A percentile compares a stretch with the other conserved stretches of the same genome.
These are phyloP conservation scores for Amiota communis DNA, from an alignment of 2,888 invertebrate genomes.

Conservation along the genomic window DNA sequence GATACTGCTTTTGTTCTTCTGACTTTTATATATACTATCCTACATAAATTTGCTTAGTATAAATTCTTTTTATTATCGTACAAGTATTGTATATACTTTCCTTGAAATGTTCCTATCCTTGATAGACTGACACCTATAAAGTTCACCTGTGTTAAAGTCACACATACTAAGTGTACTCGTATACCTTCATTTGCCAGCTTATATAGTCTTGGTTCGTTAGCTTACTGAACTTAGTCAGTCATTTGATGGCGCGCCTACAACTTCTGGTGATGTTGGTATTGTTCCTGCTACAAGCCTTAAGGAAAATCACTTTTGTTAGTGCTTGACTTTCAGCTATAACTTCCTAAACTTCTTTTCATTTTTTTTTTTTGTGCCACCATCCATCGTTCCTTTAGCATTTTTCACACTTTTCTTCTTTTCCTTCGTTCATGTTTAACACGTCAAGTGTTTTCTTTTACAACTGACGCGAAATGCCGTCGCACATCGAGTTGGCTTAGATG, in stretches of 20 bases:
- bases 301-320: not conserved
- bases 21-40: not conserved
- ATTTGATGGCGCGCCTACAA: not conserved
- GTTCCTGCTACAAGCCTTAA: no score
- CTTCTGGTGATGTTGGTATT: not conserved
- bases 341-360: not conserved
- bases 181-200: constrained; percentile 11
- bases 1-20: constrained; percentile 1
- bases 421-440: not conserved
- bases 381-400: no score
- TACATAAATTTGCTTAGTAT: no score
- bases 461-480: not conserved
- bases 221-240: not conserved
- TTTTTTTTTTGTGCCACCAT: not conserved
- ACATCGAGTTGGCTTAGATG: constrained; percentile 2
- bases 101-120: not conserved
- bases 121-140: not conserved
- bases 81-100: no score
- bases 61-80: no score
- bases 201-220: not conserved
- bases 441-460: constrained; percentile 17
- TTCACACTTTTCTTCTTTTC: not conserved
- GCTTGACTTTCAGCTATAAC: constrained; percentile 19
- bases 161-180: not conserved
- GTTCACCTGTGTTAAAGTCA: not conserved